Evolutionary conservation across 2,888 invertebrate genomes (phyloP).

Genomic region (Mystacides longicornis): DNA sequence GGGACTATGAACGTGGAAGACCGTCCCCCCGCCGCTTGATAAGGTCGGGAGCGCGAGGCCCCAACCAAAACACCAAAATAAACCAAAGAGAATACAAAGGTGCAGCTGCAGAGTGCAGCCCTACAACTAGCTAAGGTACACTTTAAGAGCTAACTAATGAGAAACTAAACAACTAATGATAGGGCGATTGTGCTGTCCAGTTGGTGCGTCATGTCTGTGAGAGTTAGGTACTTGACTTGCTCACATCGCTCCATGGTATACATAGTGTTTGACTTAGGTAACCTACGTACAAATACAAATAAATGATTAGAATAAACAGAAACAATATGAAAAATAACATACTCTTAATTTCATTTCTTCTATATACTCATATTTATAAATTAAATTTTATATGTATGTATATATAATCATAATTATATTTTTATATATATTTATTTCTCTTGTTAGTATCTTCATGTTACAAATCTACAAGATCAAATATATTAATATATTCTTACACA

Average conservation of each 20-base stretch:
- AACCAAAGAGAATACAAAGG: slow-evolving; percentile 9
- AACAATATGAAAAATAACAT: slow-evolving; percentile 21
- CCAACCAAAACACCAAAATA: slow-evolving; percentile 25
- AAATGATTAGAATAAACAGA: slow-evolving; percentile 21
- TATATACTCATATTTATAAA: slow-evolving; percentile 8
- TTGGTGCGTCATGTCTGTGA: slow-evolving; percentile 22
- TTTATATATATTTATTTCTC: too few relatives aligned
- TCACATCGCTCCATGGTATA: slow-evolving; percentile 21
- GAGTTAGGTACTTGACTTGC: slow-evolving; percentile 17
- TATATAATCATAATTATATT: slow-evolving; percentile 9
- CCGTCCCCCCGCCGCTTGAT: slow-evolving; percentile 22
- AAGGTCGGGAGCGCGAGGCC: too few relatives aligned
- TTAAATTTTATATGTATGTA: slow-evolving; percentile 8
- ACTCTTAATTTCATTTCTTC: slow-evolving; percentile 12
- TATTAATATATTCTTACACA: slow-evolving; percentile 10
- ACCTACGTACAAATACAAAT: slow-evolving; percentile 18
- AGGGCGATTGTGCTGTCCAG: slow-evolving; percentile 26
- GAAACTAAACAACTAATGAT: slow-evolving; percentile 23
- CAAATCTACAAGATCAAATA: slow-evolving; percentile 6
- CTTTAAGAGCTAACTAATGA: slow-evolving; percentile 20
- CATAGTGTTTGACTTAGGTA: slow-evolving; percentile 23
- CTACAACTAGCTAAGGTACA: slow-evolving; percentile 19
- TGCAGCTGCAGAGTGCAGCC: neutral
- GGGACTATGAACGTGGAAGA: slow-evolving; percentile 26
- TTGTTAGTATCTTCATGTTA: slow-evolving; percentile 14